phyloP scores from a whole-genome alignment of 2,113 vertebrate genomes.

The Syngnathus floridae region DNA sequence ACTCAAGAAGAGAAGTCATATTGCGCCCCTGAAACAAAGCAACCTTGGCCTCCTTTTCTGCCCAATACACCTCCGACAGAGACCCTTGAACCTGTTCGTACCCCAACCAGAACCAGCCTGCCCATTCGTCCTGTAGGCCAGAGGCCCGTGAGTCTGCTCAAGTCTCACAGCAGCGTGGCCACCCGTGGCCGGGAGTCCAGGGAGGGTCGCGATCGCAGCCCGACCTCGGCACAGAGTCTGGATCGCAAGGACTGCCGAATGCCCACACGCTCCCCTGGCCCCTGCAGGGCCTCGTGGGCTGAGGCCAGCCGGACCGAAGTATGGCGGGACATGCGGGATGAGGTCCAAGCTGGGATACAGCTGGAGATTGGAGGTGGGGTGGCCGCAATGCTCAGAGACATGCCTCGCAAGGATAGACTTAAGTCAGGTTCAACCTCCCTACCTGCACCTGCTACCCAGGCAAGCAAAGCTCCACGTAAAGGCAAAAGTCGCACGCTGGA shows the following conservation, averaged over 20 bases:
- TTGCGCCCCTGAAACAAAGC: constrained; percentile 34
- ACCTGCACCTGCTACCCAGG: constrained; percentile 51
- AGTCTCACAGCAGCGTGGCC: constrained; percentile 61
- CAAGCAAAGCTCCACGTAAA: constrained; percentile 75
- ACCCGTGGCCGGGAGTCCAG: constrained; percentile 54
- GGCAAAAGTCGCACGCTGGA: constrained; percentile 92
- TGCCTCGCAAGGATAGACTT: constrained; percentile 72
- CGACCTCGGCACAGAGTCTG: constrained; percentile 70
- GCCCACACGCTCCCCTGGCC: constrained; percentile 56
- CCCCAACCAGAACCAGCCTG: constrained; percentile 53
- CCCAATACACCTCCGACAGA: constrained; percentile 22
- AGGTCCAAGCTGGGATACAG: constrained; percentile 30
- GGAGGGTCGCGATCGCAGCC: constrained; percentile 64
- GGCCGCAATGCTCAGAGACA: constrained; percentile 64
- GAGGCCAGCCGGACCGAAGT: constrained; percentile 64
- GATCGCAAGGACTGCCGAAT: constrained; percentile 66
- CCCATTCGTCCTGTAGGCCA: constrained; percentile 56
- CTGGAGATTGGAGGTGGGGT: constrained; percentile 35
- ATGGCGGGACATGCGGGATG: constrained; percentile 50
- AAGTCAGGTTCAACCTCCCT: constrained; percentile 62
- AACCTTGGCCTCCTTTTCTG: constrained; percentile 27
- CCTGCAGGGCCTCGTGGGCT: constrained; percentile 83
- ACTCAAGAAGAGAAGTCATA: constrained; percentile 27
- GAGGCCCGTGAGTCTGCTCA: constrained; percentile 64
- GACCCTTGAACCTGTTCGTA: constrained; percentile 38